Conservation (phyloP, 2,888 invertebrate genomes). For the Metacarcinus magister region DNA sequence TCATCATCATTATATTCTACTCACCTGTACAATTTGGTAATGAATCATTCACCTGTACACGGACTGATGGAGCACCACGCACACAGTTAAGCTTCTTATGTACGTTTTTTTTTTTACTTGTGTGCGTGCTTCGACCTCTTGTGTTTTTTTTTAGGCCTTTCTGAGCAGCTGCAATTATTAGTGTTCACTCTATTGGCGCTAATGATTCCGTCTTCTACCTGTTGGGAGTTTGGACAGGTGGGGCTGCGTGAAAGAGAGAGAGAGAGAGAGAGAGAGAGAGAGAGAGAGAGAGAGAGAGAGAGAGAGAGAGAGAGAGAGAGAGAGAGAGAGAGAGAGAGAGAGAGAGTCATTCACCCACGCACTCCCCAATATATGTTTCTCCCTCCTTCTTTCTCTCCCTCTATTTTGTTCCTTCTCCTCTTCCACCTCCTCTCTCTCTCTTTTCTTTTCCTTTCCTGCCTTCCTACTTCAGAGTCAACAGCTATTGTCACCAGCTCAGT, state of each 20-base stretch:
- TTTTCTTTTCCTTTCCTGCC: not conserved
- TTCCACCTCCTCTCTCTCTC: not conserved
- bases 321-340: too few relatives aligned
- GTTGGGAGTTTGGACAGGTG: not conserved
- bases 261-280: conserved; percentile 26
- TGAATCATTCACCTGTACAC: not conserved
- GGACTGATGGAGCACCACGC: not conserved
- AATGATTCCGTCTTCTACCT: not conserved
- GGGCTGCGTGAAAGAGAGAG: not conserved
- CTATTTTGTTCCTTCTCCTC: not conserved
- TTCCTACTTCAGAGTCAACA: not conserved
- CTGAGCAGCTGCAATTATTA: not conserved
- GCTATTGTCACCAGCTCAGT: not conserved
- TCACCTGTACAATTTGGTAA: not conserved
- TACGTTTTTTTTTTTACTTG: not conserved
- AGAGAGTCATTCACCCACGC: not conserved
- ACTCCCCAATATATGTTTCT: not conserved
- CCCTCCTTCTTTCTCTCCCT: not conserved
- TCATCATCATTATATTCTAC: not conserved
- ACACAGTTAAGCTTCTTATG: not conserved
- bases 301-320: not conserved
- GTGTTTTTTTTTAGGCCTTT: not conserved
- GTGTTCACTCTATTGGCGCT: not conserved
- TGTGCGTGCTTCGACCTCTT: not conserved
- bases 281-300: not conserved